Evolutionary conservation across 2,797 vertebrate genomes (phyloP).

Genomic region (Gymnodraco acuticeps): DNA sequence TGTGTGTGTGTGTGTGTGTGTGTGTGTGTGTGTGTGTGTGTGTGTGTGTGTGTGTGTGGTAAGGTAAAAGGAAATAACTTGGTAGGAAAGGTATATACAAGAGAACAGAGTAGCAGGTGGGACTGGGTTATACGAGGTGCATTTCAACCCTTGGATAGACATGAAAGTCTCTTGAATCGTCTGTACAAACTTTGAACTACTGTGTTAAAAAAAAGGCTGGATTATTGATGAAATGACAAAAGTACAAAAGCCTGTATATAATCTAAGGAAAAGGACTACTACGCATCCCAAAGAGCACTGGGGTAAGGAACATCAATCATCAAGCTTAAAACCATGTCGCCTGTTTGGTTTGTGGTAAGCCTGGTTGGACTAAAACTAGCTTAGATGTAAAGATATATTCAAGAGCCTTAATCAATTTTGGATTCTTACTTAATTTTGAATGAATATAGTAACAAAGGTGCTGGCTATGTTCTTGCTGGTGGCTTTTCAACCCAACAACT

Average conservation of each 20-base stretch:
- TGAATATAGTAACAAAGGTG: conserved; percentile 23
- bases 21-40: conserved; percentile 18
- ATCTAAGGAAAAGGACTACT: conserved; percentile 1
- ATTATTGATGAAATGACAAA: conserved; percentile 17
- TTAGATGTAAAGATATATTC: conserved; percentile 23
- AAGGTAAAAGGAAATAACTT: neutral
- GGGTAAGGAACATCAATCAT: conserved; percentile 31
- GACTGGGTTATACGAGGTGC: neutral
- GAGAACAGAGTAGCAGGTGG: neutral
- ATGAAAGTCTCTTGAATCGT: conserved; percentile 2
- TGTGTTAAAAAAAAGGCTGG: neutral
- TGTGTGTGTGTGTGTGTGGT: conserved; percentile 20
- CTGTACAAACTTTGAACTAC: neutral
- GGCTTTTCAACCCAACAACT: neutral
- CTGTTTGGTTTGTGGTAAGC: neutral
- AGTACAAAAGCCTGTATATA: neutral
- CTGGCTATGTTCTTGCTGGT: conserved; percentile 9
- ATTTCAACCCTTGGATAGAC: conserved; percentile 16
- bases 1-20: conserved; percentile 14
- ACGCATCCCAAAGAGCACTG: conserved; percentile 3
- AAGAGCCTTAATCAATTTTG: conserved; percentile 39
- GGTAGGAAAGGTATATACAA: neutral
- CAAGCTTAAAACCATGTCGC: conserved; percentile 28
- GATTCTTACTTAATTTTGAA: conserved; percentile 39
- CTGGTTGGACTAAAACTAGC: conserved; percentile 5